These are phyloP conservation scores for Cyprinodon tularosa DNA, from an alignment of 2,113 vertebrate species.

Conservation along the genomic window DNA sequence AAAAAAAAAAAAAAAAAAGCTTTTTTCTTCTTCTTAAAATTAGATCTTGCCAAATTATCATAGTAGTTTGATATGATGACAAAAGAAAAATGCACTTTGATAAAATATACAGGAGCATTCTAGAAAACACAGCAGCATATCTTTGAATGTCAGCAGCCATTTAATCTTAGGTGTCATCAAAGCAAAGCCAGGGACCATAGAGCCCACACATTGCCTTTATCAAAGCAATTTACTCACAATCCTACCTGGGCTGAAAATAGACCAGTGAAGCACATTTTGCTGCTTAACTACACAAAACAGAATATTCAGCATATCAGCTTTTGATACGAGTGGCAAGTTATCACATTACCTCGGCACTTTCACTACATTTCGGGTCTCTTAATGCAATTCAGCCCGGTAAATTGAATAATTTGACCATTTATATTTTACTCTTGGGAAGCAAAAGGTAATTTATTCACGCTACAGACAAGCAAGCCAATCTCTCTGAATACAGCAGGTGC, in stretches of 20 bases:
- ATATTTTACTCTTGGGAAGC: slow-evolving; percentile 59
- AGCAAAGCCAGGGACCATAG: slow-evolving; percentile 49
- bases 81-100: background rate
- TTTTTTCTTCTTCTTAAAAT: background rate
- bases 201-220: slow-evolving; percentile 59
- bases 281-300: slow-evolving; percentile 69
- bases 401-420: slow-evolving; percentile 72
- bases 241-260: slow-evolving; percentile 61
- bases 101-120: slow-evolving; percentile 7
- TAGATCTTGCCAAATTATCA: background rate
- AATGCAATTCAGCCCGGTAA: slow-evolving; percentile 61
- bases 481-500: slow-evolving; percentile 30
- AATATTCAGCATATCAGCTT: slow-evolving; percentile 68
- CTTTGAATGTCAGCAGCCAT: slow-evolving; percentile 63
- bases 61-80: background rate
- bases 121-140: slow-evolving; percentile 48
- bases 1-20: too few species aligned
- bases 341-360: slow-evolving; percentile 51
- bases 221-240: slow-evolving; percentile 74
- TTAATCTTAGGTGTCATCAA: slow-evolving; percentile 74
- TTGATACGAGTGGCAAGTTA: slow-evolving; percentile 62
- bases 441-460: slow-evolving; percentile 56
- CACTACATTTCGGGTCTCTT: slow-evolving; percentile 56
- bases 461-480: slow-evolving; percentile 39
- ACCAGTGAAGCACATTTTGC: slow-evolving; percentile 61